These are phyloP conservation scores for Rhynchomys soricoides DNA, from an alignment of 2,113 vertebrate species.

Conservation along the genomic window DNA sequence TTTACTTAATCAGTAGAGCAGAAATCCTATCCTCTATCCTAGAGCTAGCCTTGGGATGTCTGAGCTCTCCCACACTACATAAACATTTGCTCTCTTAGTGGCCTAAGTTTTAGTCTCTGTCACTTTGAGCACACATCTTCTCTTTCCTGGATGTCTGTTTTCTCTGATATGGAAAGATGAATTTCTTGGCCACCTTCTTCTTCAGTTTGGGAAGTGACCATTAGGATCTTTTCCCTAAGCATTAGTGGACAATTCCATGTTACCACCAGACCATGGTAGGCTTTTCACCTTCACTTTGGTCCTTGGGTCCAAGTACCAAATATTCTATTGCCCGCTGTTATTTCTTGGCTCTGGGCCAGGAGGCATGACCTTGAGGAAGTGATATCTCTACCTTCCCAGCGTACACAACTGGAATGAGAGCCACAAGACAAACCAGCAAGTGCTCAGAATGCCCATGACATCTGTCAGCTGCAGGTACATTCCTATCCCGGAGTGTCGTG, in stretches of 20 bases:
- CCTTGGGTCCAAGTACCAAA: not conserved
- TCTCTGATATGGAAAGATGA: not conserved
- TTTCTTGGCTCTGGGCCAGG: constrained; percentile 51
- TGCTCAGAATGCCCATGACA: not conserved
- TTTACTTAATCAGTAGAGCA: not conserved
- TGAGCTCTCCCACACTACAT: not conserved
- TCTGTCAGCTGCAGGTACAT: not conserved
- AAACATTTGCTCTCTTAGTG: not conserved
- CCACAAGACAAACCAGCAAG: not conserved
- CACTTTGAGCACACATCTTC: not conserved
- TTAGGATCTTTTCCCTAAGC: not conserved
- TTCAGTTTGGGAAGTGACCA: not conserved
- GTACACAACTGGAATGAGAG: not conserved
- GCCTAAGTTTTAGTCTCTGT: not conserved
- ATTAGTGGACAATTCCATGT: not conserved
- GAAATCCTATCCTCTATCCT: not conserved
- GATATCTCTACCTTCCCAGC: not conserved
- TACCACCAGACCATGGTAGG: not conserved
- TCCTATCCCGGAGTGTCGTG: not conserved
- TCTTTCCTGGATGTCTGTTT: not conserved
- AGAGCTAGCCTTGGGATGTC: not conserved
- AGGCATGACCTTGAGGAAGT: constrained; percentile 49
- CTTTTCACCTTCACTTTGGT: not conserved
- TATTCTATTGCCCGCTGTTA: constrained; percentile 17
- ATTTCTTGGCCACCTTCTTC: not conserved